phyloP scores from a whole-genome alignment of 2,888 invertebrate species.

The Eupelmus urozonus region DNA sequence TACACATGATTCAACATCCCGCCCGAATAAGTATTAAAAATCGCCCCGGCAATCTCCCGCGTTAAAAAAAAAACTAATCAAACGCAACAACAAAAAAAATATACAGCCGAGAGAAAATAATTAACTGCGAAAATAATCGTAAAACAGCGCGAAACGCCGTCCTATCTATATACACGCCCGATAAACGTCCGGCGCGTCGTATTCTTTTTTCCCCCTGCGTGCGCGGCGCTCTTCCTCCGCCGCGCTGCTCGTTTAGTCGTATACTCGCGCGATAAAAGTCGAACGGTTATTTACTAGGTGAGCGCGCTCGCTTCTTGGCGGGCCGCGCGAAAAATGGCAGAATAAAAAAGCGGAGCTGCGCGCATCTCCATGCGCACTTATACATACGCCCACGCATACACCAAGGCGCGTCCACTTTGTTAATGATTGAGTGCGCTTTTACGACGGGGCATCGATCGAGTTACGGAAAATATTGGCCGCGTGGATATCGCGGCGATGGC shows the following conservation, averaged over 20 bases:
- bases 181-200: slow-evolving; percentile 36
- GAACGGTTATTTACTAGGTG: slow-evolving; percentile 49
- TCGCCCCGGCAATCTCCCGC: too few species aligned
- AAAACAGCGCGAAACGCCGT: slow-evolving; percentile 13
- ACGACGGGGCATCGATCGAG: not conserved
- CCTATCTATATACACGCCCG: slow-evolving; percentile 23
- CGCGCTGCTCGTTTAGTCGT: slow-evolving; percentile 37
- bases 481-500: too few species aligned
- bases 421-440: slow-evolving; percentile 29
- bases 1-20: too few species aligned
- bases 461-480: not conserved
- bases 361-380: not conserved
- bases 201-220: not conserved
- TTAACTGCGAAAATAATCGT: slow-evolving; percentile 31
- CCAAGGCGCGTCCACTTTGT: slow-evolving; percentile 15
- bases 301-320: not conserved
- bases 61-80: too few species aligned
- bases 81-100: not conserved
- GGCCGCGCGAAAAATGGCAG: not conserved
- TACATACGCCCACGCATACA: too few species aligned
- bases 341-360: not conserved
- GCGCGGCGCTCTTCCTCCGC: not conserved
- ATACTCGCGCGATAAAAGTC: slow-evolving; percentile 48
- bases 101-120: slow-evolving; percentile 7
- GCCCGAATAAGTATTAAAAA: too few species aligned